phyloP scores from a whole-genome alignment of 2,113 vertebrate genomes.

The Oenanthe melanoleuca region DNA sequence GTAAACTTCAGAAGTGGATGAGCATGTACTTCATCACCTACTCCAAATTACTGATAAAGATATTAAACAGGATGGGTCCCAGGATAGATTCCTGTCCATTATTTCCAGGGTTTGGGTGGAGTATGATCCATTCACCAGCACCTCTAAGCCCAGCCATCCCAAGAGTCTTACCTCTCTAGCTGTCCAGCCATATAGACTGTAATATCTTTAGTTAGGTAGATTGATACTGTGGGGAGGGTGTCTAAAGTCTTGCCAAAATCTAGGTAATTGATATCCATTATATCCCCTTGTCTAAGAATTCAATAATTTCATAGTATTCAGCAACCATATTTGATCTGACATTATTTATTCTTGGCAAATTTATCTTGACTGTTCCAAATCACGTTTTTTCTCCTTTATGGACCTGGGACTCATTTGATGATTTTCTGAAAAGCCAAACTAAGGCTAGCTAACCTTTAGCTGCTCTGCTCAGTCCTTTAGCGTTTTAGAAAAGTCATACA shows the following conservation, averaged over 20 bases:
- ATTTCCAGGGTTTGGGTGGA: neutral
- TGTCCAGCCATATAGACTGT: neutral
- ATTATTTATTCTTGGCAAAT: neutral
- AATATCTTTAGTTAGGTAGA: neutral
- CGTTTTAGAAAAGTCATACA: neutral
- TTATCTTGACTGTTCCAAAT: neutral
- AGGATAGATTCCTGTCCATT: neutral
- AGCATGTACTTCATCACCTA: neutral
- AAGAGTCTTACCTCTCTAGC: neutral
- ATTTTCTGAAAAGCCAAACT: neutral
- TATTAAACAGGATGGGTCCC: neutral
- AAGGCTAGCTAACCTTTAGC: neutral
- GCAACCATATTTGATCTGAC: neutral
- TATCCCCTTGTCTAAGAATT: neutral
- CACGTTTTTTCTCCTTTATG: neutral
- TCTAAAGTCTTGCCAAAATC: neutral
- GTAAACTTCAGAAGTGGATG: neutral
- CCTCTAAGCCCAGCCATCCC: neutral
- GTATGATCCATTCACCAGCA: neutral
- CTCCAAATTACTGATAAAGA: neutral
- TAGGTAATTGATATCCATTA: neutral
- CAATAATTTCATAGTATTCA: neutral
- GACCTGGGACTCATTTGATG: rapidly evolving
- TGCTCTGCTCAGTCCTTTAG: neutral
- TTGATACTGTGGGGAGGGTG: neutral